A percentile compares a stretch with the other conserved stretches of the same genome.
Conservation (phyloP, 1,140 invertebrate species). For the Nilaparvata lugens region DNA sequence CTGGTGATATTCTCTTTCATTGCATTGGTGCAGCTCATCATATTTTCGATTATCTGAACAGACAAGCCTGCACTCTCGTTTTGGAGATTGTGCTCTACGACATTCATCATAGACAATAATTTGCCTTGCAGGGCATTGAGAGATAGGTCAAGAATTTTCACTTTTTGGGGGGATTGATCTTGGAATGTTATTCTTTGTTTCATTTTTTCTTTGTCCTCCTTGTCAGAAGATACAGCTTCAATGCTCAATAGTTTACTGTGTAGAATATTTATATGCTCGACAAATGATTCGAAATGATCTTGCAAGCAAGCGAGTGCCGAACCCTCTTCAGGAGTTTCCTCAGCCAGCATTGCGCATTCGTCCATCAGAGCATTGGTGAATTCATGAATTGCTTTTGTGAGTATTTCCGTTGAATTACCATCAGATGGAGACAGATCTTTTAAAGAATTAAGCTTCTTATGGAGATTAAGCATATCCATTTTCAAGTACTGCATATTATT, state of each 20-base stretch:
- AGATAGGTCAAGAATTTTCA: background rate
- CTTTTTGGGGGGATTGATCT: background rate
- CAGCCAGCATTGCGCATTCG: constrained; percentile 3
- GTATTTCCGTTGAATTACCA: constrained; percentile 15
- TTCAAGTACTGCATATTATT: background rate
- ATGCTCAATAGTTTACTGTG: background rate
- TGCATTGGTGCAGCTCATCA: background rate
- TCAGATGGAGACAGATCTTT: constrained; percentile 19
- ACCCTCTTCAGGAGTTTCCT: constrained; percentile 25
- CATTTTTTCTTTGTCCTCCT: background rate
- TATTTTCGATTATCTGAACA: background rate
- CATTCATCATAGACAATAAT: background rate
- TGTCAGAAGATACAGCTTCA: background rate
- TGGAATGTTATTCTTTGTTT: background rate
- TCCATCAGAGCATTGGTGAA: constrained; percentile 21
- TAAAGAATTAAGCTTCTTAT: constrained; percentile 1
- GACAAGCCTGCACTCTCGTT: background rate
- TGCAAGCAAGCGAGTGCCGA: constrained; percentile 32
- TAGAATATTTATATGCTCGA: constrained; percentile 17
- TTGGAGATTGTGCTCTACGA: background rate
- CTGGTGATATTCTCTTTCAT: background rate
- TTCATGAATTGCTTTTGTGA: constrained; percentile 23
- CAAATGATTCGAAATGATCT: constrained; percentile 31
- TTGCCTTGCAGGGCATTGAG: background rate
- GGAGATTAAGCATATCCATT: background rate